Evolutionary conservation across 2,797 vertebrate species (phyloP), one percentile per base, ranked within the genome.

Genomic region (Chlorospingus flavigularis): DNA sequence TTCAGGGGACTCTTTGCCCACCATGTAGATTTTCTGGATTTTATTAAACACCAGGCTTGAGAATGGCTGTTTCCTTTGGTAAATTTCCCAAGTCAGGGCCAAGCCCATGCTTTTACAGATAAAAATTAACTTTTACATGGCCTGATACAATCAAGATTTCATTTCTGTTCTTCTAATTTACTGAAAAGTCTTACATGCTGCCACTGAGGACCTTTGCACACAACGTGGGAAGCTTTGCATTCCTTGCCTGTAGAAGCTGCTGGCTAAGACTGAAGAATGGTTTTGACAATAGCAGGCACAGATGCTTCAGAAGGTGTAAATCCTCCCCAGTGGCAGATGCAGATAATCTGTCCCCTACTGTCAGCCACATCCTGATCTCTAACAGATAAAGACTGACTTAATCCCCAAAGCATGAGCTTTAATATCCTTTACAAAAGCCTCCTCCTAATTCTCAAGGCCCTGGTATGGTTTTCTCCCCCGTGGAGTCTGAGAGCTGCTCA

Each of bases 281-380:
- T 37, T 90, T 51, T 75, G 84, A 72, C 91, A 86, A 65, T 70
- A 74, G 79, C 43, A 5, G 7, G 82, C 94, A 88, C 94, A 96
- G 92, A 94, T 97, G 92, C 91, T 91, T 91, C 55, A 24, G 58
- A 76, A 97, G 94, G 95, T 96, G 94, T 94, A 94, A 94, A 93
- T 96, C 92, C 91, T 93, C 72, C 66, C 48, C 33, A 39, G 85
- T 53, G 1, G 81, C 66, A 90, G 88, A 95, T 91, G 68, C 82
- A 93, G 92, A 94, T 96, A 94, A 96, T 96, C 95, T 94, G 58
- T 93, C 43, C 72, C 91, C 94, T 80, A 90, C 88, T 80, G 91
- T 94, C 95, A 91, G 86, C 87, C 78, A 72, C 65, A 60, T 94
- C 87, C 91, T 90, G 91, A 96, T 96, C 92, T 94, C 91, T 91